These are phyloP conservation scores for Nasalis larvatus DNA, from an alignment of 2,113 vertebrate genomes.

Conservation along the genomic window DNA sequence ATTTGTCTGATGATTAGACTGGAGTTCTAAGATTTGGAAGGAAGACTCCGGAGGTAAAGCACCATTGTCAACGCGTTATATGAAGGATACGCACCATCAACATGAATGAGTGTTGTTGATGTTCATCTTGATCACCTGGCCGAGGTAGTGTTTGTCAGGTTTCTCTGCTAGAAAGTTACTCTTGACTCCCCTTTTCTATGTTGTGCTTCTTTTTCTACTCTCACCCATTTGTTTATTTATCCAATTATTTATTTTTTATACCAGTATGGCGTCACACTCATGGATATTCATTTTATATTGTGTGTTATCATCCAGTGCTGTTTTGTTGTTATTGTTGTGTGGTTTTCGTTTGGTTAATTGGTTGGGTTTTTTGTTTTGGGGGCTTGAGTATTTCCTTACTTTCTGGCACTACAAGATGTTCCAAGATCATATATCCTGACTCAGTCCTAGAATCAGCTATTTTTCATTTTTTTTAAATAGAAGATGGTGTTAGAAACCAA, in stretches of 20 bases:
- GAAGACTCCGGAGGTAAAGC: not conserved
- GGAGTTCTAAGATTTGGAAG: not conserved
- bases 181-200: not conserved
- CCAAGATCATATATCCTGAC: not conserved
- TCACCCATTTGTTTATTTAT: not conserved
- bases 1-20: not conserved
- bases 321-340: not conserved
- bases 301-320: too few relatives aligned
- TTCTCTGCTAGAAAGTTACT: not conserved
- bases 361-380: not conserved
- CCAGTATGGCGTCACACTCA: not conserved
- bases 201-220: not conserved
- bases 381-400: not conserved
- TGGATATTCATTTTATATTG: not conserved
- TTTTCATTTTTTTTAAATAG: not conserved
- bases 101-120: not conserved
- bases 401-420: not conserved
- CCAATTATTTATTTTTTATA: not conserved
- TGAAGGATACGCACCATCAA: not conserved
- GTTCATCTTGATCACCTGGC: not conserved
- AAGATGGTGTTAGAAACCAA: constrained; percentile 11
- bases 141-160: not conserved
- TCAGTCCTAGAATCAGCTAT: not conserved
- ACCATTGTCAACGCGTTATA: not conserved
- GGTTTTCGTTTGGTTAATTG: not conserved